Base-by-base conservation (phyloP, 2,797 vertebrate genomes). In the Acomys russatus region DNA sequence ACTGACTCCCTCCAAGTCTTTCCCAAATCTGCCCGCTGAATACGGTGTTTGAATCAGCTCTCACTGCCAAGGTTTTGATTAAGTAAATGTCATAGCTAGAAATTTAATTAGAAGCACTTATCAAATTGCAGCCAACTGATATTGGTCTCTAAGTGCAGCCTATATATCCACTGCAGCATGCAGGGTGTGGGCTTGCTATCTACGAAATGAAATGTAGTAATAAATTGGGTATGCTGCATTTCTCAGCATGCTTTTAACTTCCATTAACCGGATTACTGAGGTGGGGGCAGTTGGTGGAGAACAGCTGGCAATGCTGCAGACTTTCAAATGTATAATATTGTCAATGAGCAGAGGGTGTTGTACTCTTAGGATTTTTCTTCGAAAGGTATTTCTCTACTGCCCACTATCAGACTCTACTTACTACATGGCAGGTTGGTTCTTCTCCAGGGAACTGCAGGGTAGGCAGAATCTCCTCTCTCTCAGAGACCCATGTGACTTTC, bases 221-320 rank as follows among this genome's bases (percentile, higher is more conserved):
- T 98, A 98, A 98, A 98, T 97, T 94, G 63, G 89, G 95, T 85
- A 79, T 76, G 88, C 90, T 95, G 66, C 63, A 11, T 95, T 98
- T 90, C 90, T 96, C 97, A 76, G 96, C 91, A 94, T 95, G 97
- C 94, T 98, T 97, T 98, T 97, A 98, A 93, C 83, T 95, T 97
- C 98, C 98, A 98, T 98, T 98, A 98, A 97, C 95, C 66, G 89
- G 97, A 98, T 98, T 98, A 97, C 95, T 95, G 96, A 98, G 96
- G 78, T 44, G 3, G 90, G 88, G 92, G 49, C 54, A 20, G 35
- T 33, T 38, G 73, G 63, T 9, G 3, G 44, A 92, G 80, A 90
- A 66, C 73, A 90, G 93, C 96, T 88, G 96, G 97, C 97, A 97
- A 96, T 11, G 17, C 87, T 95, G 97, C 95, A 95, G 73, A 95